A percentile compares a stretch with the other conserved stretches of the same genome.
These are phyloP conservation scores for Neoascia interrupta DNA, from an alignment of 2,888 invertebrate species.

Conservation along the genomic window DNA sequence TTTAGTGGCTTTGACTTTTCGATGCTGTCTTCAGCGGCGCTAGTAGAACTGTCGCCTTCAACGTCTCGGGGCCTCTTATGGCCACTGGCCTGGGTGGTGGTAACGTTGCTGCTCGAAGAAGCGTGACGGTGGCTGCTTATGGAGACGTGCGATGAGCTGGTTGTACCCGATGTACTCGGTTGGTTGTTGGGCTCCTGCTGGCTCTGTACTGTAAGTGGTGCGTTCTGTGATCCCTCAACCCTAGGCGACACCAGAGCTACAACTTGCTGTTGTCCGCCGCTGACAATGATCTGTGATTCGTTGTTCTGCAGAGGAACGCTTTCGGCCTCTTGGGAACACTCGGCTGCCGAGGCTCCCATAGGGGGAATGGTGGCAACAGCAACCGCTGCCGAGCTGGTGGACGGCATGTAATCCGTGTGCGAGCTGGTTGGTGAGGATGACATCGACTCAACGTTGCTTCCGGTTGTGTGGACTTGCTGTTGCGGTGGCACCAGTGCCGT, in stretches of 20 bases:
- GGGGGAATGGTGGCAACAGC: constrained; percentile 86
- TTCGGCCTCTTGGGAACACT: constrained; percentile 80
- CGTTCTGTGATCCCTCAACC: constrained; percentile 82
- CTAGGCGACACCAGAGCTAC: constrained; percentile 87
- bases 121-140: constrained; percentile 80
- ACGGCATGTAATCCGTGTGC: constrained; percentile 91
- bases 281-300: constrained; percentile 76
- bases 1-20: constrained; percentile 76
- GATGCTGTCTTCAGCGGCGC: constrained; percentile 79
- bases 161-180: constrained; percentile 78
- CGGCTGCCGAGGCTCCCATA: constrained; percentile 78
- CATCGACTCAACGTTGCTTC: constrained; percentile 80
- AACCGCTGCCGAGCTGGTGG: constrained; percentile 85
- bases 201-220: constrained; percentile 74
- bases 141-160: constrained; percentile 76
- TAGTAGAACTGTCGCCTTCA: constrained; percentile 81
- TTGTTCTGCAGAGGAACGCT: constrained; percentile 78
- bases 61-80: constrained; percentile 83
- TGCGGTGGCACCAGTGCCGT: constrained; percentile 83
- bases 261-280: constrained; percentile 82
- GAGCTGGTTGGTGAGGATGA: constrained; percentile 87
- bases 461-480: constrained; percentile 83
- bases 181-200: constrained; percentile 77
- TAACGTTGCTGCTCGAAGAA: constrained; percentile 85
- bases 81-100: constrained; percentile 83